A percentile compares a stretch with the other conserved stretches of the same genome.
phyloP scores from a whole-genome alignment of 2,797 vertebrate species.

The Coranthus polyacanthus region DNA sequence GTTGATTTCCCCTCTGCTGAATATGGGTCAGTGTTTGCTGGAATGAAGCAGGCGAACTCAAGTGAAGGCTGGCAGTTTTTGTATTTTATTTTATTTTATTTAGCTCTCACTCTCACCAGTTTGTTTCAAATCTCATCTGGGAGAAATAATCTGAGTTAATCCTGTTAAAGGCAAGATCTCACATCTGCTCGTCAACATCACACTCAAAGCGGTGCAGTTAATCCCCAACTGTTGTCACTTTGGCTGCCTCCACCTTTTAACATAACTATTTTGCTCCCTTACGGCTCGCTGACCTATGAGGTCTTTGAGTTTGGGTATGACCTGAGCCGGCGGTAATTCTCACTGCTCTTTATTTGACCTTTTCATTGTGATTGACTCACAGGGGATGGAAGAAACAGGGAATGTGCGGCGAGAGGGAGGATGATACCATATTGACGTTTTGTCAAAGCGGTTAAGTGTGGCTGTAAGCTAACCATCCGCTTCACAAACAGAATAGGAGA shows the following conservation, averaged over 20 bases:
- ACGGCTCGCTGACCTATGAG: conserved; percentile 14
- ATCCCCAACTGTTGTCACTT: conserved; percentile 16
- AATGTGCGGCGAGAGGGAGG: conserved; percentile 15
- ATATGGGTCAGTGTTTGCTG: conserved; percentile 13
- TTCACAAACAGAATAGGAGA: conserved; percentile 69
- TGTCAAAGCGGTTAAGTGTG: conserved; percentile 62
- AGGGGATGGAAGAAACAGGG: conserved; percentile 9
- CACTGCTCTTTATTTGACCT: conserved; percentile 54
- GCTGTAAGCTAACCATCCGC: conserved; percentile 61
- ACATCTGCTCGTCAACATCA: conserved; percentile 17
- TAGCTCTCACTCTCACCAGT: neutral
- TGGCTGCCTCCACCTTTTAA: neutral
- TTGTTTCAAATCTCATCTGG: conserved; percentile 25
- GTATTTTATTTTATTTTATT: neutral
- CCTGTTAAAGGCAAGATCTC: conserved; percentile 15
- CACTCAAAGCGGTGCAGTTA: conserved; percentile 12
- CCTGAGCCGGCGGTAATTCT: conserved; percentile 13
- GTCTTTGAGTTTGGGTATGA: conserved; percentile 16
- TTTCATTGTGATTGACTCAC: conserved; percentile 47
- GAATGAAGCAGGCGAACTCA: neutral
- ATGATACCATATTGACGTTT: conserved; percentile 48
- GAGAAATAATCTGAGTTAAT: conserved; percentile 30
- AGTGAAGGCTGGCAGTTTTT: neutral
- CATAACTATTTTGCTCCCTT: conserved; percentile 1
- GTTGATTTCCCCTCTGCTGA: neutral